Evolutionary conservation across 2,797 vertebrate species (phyloP).

Genomic region (Clamator glandarius): DNA sequence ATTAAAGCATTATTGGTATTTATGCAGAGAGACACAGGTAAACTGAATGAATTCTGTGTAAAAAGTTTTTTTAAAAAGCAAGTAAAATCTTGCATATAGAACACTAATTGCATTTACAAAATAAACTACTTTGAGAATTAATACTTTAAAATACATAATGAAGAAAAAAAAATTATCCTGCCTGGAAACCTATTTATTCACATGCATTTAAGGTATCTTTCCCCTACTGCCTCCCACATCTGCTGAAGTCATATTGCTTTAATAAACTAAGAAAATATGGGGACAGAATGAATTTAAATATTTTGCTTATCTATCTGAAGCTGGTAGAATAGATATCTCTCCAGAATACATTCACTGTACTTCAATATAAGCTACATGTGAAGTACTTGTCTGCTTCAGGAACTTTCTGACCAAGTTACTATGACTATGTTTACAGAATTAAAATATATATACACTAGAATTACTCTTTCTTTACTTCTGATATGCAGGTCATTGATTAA

Average conservation of each 20-base stretch:
- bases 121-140: background rate
- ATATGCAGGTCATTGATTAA: background rate
- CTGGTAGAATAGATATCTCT: background rate
- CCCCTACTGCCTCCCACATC: background rate
- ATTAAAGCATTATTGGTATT: slow-evolving; percentile 71
- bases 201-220: background rate
- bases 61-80: background rate
- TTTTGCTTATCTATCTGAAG: background rate
- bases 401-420: background rate
- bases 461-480: background rate
- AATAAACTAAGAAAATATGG: slow-evolving; percentile 1
- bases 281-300: background rate
- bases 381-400: slow-evolving; percentile 10
- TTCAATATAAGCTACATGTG: no score
- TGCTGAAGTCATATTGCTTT: background rate
- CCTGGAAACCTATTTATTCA: background rate
- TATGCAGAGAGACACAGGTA: slow-evolving; percentile 18
- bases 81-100: background rate
- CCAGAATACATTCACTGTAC: background rate
- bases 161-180: background rate
- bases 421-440: background rate
- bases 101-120: background rate
- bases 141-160: background rate
- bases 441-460: background rate
- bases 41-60: slow-evolving; percentile 12